Percentiles rank a stretch among this genome's conserved stretches.
Evolutionary conservation across 2,888 invertebrate genomes (phyloP).

Genomic region (Nomada lathburiana): DNA sequence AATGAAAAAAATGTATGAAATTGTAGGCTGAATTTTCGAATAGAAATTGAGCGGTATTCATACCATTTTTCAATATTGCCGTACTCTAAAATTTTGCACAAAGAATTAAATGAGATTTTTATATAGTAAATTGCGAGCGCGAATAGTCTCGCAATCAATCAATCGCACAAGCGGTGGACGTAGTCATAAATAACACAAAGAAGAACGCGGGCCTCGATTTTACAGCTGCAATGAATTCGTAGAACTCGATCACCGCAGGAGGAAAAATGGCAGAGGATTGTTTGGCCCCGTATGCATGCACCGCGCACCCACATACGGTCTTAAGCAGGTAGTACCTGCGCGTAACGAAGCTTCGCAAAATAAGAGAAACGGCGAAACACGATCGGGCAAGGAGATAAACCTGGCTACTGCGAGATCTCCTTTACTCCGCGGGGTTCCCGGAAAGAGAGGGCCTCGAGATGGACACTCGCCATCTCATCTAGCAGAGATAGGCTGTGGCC

Average conservation of each 20-base stretch:
- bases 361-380: conserved; percentile 74
- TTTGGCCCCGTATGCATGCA: conserved; percentile 1
- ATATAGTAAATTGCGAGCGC: too few relatives aligned
- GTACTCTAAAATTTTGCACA: too few relatives aligned
- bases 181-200: too few relatives aligned
- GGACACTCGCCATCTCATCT: conserved; percentile 78
- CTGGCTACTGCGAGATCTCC: conserved; percentile 75
- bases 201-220: too few relatives aligned
- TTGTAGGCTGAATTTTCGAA: too few relatives aligned
- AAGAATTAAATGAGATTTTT: too few relatives aligned
- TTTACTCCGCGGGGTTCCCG: conserved; percentile 76
- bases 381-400: conserved; percentile 78
- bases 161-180: too few relatives aligned
- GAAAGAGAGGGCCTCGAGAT: conserved; percentile 75
- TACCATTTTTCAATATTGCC: too few relatives aligned
- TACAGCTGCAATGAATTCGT: not conserved
- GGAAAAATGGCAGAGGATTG: not conserved
- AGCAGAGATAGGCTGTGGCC: conserved; percentile 75
- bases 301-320: conserved; percentile 47
- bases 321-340: conserved; percentile 64
- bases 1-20: too few relatives aligned
- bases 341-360: conserved; percentile 75
- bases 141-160: too few relatives aligned
- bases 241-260: not conserved
- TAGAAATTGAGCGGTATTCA: too few relatives aligned